These are phyloP conservation scores for Pavo muticus DNA, from an alignment of 2,113 vertebrate genomes.

Conservation along the genomic window DNA sequence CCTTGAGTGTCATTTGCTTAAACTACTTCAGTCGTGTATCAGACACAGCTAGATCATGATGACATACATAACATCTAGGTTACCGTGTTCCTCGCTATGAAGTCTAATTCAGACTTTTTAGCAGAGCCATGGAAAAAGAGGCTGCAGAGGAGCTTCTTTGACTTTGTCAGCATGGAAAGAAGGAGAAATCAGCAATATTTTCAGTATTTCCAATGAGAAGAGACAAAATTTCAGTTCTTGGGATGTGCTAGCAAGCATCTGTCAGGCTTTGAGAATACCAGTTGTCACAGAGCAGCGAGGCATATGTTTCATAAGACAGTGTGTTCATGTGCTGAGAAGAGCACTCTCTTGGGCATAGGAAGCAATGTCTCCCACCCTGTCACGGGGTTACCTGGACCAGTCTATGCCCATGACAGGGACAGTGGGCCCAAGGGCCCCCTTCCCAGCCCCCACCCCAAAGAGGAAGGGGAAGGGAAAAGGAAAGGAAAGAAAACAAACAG, in stretches of 20 bases:
- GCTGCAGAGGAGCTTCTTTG: not conserved
- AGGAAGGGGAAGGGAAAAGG: too few species aligned
- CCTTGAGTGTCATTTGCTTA: not conserved
- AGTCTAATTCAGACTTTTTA: not conserved
- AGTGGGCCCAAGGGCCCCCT: too few species aligned
- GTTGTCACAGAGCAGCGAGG: slow-evolving; percentile 24
- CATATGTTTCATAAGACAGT: slow-evolving; percentile 47
- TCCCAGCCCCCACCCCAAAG: too few species aligned
- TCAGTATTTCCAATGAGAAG: not conserved
- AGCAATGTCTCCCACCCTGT: not conserved
- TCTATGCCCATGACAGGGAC: too few species aligned
- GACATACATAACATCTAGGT: not conserved
- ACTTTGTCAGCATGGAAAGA: not conserved
- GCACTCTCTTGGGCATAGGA: slow-evolving; percentile 27
- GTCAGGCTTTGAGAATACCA: slow-evolving; percentile 12
- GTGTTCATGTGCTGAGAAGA: slow-evolving; percentile 49
- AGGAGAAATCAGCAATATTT: not conserved
- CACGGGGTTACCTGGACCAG: too few species aligned
- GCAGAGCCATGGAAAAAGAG: not conserved
- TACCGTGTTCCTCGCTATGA: not conserved
- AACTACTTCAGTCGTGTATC: not conserved
- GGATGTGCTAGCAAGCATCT: slow-evolving; percentile 34
- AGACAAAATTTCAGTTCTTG: not conserved
- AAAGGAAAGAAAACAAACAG: too few species aligned
- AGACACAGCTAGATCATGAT: not conserved